Base-by-base conservation (phyloP, 2,888 invertebrate species). In the Phoenoteleia sp. region DNA sequence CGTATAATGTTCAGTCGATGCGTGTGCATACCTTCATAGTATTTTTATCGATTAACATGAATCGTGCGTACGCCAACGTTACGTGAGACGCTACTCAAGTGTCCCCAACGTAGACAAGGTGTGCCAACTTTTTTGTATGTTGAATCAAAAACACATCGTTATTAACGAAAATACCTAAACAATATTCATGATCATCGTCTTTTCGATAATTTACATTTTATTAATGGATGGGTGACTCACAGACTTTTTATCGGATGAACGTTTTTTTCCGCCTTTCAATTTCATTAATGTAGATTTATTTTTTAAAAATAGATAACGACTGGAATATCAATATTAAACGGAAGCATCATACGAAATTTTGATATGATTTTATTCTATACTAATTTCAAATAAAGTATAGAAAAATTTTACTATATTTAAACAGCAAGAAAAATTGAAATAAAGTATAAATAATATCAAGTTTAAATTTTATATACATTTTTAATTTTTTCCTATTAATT, bases 51-150 rank as follows among this genome's bases (percentile, higher is more conserved):
- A 83, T 86, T 79, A 75, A 86, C 84, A 87, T 85, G 81, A 87
- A 86, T 77, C 84, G 84, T 87, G 86, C 88, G 88, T 90, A 86
- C 67, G 71, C 54, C 77, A 47, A 77, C 52, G 81, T 87, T 88
- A 89, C 88, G 89, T 88, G 91, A 90, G 88, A 88, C 88, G 90
- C 84, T 87, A 89, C 76, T 76, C 82, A 85, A 87, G 84, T 84
- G 81, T 87, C 85, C 86, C 71, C 25, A 49, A 64, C 36, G 45
- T 54, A 13, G 49, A 42, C 13, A 71, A 74, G 74, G 74, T 56
- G 79, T 79, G 77, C 27, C 66, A 49, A 33, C n/a, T 27, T 49
- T 69, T 66, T 74, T 11, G 56, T 69, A 13, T 45, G 1, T n/a
- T 19, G 15, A 69, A 69, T 69, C 42, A 56, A 69, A 56, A 69